These are phyloP conservation scores for Drosophila dives DNA, from an alignment of 2,888 invertebrate genomes.

Conservation along the genomic window DNA sequence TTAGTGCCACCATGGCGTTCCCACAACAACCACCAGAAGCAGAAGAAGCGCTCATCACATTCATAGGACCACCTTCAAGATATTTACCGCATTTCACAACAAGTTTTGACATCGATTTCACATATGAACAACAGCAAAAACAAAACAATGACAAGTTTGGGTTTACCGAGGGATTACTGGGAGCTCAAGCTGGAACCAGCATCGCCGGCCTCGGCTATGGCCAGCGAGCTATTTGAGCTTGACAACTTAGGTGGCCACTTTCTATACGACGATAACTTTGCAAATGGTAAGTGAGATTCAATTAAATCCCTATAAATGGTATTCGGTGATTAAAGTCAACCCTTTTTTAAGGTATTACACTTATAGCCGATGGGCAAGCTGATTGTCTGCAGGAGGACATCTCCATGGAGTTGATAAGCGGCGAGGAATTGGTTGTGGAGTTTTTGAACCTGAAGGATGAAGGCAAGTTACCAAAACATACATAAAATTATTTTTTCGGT, in stretches of 20 bases:
- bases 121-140: conserved; percentile 44
- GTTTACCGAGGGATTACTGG: conserved; percentile 84
- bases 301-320: background rate
- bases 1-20: conserved; percentile 94
- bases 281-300: conserved; percentile 72
- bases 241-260: conserved; percentile 68
- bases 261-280: conserved; percentile 82
- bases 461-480: conserved; percentile 65
- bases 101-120: conserved; percentile 44
- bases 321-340: background rate
- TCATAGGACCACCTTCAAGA: conserved; percentile 87
- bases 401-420: conserved; percentile 62
- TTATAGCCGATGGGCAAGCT: conserved; percentile 50
- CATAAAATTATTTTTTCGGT: background rate
- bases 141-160: conserved; percentile 70
- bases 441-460: conserved; percentile 78
- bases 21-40: conserved; percentile 83
- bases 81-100: conserved; percentile 34
- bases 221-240: conserved; percentile 81
- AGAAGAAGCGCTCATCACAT: conserved; percentile 86
- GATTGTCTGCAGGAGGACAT: conserved; percentile 29
- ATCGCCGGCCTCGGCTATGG: conserved; percentile 76
- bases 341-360: conserved; percentile 67
- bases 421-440: conserved; percentile 81
- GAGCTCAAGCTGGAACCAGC: conserved; percentile 83